Percentiles rank a stretch among this genome's conserved stretches.
These are phyloP conservation scores for Cichladusa arquata DNA, from an alignment of 2,113 vertebrate genomes.

Conservation along the genomic window DNA sequence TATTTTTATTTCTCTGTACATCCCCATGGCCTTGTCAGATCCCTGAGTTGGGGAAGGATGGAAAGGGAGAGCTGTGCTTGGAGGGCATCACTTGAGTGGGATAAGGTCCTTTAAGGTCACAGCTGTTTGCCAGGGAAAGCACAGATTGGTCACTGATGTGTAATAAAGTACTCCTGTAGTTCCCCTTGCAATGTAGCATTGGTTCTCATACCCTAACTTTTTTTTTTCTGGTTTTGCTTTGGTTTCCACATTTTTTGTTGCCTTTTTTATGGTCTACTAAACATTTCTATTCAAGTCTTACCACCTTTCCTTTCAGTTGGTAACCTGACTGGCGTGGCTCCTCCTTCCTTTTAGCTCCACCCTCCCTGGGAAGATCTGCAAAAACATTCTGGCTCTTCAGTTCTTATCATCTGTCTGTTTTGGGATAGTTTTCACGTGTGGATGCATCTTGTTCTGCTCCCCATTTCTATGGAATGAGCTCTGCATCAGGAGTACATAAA, in stretches of 20 bases:
- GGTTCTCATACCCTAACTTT: background rate
- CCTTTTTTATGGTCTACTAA: background rate
- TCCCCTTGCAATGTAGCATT: background rate
- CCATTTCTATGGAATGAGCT: background rate
- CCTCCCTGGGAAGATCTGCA: background rate
- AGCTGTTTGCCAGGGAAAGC: background rate
- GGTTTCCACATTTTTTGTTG: background rate
- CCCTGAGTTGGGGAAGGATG: background rate
- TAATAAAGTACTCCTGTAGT: background rate
- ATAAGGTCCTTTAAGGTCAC: background rate
- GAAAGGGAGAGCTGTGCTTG: background rate
- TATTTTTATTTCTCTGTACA: background rate
- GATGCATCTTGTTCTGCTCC: background rate
- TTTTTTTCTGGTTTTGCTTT: background rate
- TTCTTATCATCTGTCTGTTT: background rate
- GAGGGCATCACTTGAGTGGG: background rate
- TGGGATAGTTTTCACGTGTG: background rate
- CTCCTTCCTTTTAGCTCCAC: conserved; percentile 21
- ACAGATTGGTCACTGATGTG: background rate
- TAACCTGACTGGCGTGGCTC: background rate
- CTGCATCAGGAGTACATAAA: background rate
- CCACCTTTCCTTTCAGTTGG: background rate
- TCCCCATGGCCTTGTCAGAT: background rate
- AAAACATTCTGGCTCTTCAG: background rate
- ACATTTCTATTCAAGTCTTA: background rate